A percentile compares a stretch with the other conserved stretches of the same genome.
Conservation (phyloP, 2,113 vertebrate species). For the Nycticorax nycticorax region DNA sequence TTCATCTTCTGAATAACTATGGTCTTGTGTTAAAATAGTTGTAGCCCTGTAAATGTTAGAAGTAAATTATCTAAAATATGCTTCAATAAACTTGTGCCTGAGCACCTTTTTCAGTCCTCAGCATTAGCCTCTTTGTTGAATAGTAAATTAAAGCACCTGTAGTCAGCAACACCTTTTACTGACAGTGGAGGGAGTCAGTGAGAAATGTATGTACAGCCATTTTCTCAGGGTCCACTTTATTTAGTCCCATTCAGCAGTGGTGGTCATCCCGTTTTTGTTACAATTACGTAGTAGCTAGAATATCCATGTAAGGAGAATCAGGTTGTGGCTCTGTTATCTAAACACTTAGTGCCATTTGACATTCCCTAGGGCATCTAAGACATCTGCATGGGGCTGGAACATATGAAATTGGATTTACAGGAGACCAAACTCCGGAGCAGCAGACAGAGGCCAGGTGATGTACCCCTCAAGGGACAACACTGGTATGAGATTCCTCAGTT, state of each 20-base stretch:
- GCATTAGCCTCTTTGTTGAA: background rate
- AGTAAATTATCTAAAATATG: background rate
- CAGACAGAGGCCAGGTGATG: background rate
- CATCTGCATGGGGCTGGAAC: background rate
- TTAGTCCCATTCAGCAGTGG: background rate
- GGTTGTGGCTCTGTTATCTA: background rate
- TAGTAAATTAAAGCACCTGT: background rate
- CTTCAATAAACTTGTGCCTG: background rate
- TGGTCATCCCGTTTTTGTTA: background rate
- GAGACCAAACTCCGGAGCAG: background rate
- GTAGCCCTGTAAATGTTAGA: background rate
- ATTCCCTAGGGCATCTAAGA: background rate
- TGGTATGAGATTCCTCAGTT: background rate
- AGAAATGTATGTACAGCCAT: background rate
- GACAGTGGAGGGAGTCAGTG: background rate
- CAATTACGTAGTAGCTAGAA: background rate
- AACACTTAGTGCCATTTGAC: background rate
- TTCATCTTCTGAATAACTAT: background rate
- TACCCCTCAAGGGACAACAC: background rate
- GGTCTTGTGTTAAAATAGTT: background rate
- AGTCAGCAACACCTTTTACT: background rate
- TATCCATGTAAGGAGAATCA: background rate
- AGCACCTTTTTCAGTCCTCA: background rate
- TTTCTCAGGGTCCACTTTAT: background rate
- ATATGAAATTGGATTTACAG: background rate